A percentile compares a stretch with the other conserved stretches of the same genome.
Conservation (phyloP, 2,797 vertebrate species). For the Gastrophryne carolinensis region DNA sequence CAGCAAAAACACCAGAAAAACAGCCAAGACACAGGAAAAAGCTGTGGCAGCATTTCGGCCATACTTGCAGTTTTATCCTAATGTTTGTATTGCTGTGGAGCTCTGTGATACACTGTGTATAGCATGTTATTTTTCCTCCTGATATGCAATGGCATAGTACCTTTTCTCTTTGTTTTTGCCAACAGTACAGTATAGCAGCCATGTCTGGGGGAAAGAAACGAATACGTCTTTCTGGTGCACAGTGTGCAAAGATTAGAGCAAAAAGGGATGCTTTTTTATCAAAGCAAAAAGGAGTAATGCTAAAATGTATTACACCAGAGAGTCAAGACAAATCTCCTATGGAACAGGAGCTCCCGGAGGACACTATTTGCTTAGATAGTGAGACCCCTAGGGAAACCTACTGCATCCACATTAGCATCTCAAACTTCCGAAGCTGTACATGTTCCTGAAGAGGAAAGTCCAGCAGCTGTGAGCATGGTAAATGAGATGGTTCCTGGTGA, state of each 20-base stretch:
- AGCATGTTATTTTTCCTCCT: background rate
- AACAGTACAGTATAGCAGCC: conserved; percentile 4
- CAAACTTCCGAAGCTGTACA: background rate
- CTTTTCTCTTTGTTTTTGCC: too few relatives aligned
- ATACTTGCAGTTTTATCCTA: too few relatives aligned
- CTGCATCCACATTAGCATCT: background rate
- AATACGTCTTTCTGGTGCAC: too few relatives aligned
- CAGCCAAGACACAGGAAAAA: too few relatives aligned
- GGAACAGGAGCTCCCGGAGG: background rate
- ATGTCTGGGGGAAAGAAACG: background rate
- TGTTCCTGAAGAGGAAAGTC: background rate
- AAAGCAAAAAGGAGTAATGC: background rate
- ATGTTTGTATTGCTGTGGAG: too few relatives aligned
- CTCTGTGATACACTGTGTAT: too few relatives aligned
- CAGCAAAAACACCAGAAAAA: too few relatives aligned
- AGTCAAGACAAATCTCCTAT: background rate
- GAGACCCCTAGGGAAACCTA: background rate
- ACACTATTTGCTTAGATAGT: background rate
- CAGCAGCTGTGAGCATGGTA: background rate
- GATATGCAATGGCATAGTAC: background rate
- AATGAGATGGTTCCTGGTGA: background rate
- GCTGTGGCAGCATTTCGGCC: too few relatives aligned
- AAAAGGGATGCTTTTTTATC: conserved; percentile 3
- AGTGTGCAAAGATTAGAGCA: background rate
- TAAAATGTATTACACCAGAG: conserved; percentile 18